These are phyloP conservation scores for Anomalospiza imberbis DNA, from an alignment of 2,797 vertebrate genomes.

Conservation along the genomic window DNA sequence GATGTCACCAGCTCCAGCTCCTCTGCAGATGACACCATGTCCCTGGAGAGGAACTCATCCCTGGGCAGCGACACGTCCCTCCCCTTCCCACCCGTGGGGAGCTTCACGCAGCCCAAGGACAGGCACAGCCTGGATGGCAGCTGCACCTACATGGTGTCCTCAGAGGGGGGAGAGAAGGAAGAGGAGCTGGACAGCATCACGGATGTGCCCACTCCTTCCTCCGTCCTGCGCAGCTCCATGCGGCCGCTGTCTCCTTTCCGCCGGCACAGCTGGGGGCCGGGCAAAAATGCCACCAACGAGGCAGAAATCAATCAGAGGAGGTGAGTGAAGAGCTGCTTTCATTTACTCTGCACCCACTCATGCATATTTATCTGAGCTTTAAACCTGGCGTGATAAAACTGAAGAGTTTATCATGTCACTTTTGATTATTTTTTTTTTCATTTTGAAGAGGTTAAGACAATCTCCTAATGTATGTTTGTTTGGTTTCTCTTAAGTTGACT, in stretches of 20 bases:
- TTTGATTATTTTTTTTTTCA: not conserved
- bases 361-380: not conserved
- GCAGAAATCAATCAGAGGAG: slow-evolving; percentile 91
- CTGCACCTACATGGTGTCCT: slow-evolving; percentile 50
- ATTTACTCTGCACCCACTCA: not conserved
- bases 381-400: not conserved
- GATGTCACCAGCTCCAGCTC: slow-evolving; percentile 78
- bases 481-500: not conserved
- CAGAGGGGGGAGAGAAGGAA: slow-evolving; percentile 79
- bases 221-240: slow-evolving; percentile 74
- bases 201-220: slow-evolving; percentile 80
- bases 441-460: not conserved
- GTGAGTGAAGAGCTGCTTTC: slow-evolving; percentile 67
- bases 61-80: slow-evolving; percentile 76
- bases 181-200: slow-evolving; percentile 92
- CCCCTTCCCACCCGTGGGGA: slow-evolving; percentile 61
- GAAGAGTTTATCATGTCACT: not conserved
- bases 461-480: not conserved
- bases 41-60: slow-evolving; percentile 76
- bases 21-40: slow-evolving; percentile 84
- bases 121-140: slow-evolving; percentile 65
- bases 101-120: slow-evolving; percentile 55
- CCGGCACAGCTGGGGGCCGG: slow-evolving; percentile 95
- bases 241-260: slow-evolving; percentile 90
- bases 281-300: slow-evolving; percentile 84